Evolutionary conservation across 64 coral and sea anemone species (phyloP), one percentile per base, ranked within the genome.

Genomic region (Actinia equina): DNA sequence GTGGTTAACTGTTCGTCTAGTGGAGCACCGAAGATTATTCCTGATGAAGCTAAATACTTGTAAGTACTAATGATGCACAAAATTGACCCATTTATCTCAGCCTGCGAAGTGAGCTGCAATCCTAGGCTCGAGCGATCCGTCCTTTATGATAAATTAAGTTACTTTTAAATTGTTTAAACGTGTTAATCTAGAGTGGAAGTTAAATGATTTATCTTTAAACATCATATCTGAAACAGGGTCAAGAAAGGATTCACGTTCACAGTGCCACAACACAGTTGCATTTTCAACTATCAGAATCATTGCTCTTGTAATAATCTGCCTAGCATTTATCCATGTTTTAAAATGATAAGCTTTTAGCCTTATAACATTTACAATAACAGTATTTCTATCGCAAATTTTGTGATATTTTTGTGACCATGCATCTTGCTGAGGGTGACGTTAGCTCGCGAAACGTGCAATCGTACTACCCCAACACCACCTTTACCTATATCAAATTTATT

Each of bases 1-100:
- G 78, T 81, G 8, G 78, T 81, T 49, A 81, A 81, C 45, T 81
- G 78, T 49, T 81, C 78, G 14, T 81, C 78, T 37, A 81, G 78
- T 52, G 42, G 22, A 4, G 16, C 52, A 2, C 78, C 78, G 12
- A 23, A 44, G n/a, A 81, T 81, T 19, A 81, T 81, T 51, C 78
- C 78, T 52, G 43, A 81, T 49, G 78, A 44, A 81, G 52, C 78
- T 18, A 81, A 44, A 49, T 81, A 81, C 22, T n/a, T 81, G 78
- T 81, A 52, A 81, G 78, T 81, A 81, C 44, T 41, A 15, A 23
- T 3, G n/a, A 74, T 41, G 37, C 13, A 37, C 26, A 69, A 20
- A 69, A 8, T 69, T 20, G 19, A 69, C 16, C 3, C 69, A 16
- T 74, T 74, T 5, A 41, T 74, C 69, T 74, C n/a, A 4, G 3